Evolutionary conservation across 2,888 invertebrate species (phyloP), one percentile per base, ranked within the genome.

Genomic region (Philaethria dido): DNA sequence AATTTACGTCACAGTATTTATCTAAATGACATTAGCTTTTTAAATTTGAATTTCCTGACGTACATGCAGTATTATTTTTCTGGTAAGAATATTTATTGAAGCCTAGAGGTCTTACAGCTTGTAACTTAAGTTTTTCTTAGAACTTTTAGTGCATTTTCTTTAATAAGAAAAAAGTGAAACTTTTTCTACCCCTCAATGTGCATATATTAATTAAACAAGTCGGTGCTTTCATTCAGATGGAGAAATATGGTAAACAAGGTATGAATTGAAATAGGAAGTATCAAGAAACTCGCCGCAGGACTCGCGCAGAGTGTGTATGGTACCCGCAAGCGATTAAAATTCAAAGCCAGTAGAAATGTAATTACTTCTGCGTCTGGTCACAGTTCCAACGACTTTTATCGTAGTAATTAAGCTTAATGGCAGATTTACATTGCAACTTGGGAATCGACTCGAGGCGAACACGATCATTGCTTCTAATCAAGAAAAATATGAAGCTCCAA

Each of bases 301-400:
- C 63, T 44, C 57, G 22, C 44, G 33, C 44, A 16, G 20, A 44
- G 48, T 29, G 59, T 60, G 59, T 62, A 54, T 68, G 59, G 57
- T 45, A 62, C 69, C 61, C 62, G 18, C 57, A 55, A 52, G n/a
- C 86, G 84, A 88, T 91, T 91, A 86, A 88, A 89, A 91, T 90
- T 90, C 91, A 90, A 87, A 90, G 85, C 84, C 80, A 80, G 90
- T 88, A 89, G 86, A 88, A 88, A 88, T 85, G 86, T 88, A 89
- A 91, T 90, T 90, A 88, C 88, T 86, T 83, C 82, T 79, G 80
- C 80, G 83, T 84, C 84, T 84, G 87, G 89, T 84, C 86, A 86
- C 81, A 87, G 86, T 88, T 85, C 81, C 75, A 76, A 74, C 78
- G 81, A 86, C 85, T 88, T 89, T 88, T 87, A 88, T 85, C 82